Conservation (phyloP, 2,888 invertebrate species). For the Reticulitermes lucifugus region DNA sequence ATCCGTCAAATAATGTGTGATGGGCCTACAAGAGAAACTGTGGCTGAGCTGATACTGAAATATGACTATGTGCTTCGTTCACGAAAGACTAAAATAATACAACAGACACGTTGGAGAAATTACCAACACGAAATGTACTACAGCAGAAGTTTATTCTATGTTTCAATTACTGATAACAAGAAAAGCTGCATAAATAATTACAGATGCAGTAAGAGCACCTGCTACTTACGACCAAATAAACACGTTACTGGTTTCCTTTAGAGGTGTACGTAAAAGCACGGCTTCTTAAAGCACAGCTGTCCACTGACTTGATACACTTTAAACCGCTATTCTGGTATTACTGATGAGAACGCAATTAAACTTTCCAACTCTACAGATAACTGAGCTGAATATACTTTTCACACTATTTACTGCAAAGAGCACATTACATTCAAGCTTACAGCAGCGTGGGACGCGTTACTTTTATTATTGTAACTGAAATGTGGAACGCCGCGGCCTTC, state of each 20-base stretch:
- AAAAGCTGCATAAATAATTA: background rate
- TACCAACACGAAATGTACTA: no score
- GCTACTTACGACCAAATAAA: background rate
- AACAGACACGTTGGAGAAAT: no score
- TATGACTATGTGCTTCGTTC: no score
- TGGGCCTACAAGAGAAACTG: no score
- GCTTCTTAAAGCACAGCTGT: slow-evolving; percentile 1
- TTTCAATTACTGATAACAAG: background rate
- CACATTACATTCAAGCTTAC: background rate
- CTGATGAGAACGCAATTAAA: background rate
- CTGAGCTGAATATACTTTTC: background rate
- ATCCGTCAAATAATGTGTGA: no score
- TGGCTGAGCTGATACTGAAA: no score
- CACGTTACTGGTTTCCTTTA: background rate
- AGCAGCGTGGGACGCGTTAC: background rate
- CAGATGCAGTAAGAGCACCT: background rate
- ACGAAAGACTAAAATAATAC: no score
- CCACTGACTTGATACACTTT: background rate
- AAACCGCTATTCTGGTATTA: background rate
- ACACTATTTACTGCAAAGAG: background rate
- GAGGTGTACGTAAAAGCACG: background rate
- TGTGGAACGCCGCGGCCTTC: background rate
- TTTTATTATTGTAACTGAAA: background rate
- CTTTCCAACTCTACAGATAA: background rate
- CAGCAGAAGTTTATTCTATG: no score